These are phyloP conservation scores for Porites cylindrica DNA, from an alignment of 92 coral and sea anemone genomes.

Conservation along the genomic window DNA sequence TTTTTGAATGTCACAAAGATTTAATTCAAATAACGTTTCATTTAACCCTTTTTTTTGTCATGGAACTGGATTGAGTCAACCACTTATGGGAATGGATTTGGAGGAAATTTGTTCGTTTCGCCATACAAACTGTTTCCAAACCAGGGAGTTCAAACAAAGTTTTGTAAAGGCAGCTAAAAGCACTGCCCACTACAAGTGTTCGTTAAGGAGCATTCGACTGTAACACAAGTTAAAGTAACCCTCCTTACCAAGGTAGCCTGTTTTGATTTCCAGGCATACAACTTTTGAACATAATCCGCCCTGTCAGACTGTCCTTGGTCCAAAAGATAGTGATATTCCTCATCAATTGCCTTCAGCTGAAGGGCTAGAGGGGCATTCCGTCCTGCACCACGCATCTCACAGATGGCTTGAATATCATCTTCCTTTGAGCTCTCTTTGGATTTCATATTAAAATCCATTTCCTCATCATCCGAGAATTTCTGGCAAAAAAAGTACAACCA, in stretches of 20 bases:
- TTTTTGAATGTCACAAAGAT: too few species aligned
- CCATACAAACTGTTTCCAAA: too few species aligned
- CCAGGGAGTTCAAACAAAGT: too few species aligned
- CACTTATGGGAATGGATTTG: too few species aligned
- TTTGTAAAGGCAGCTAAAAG: too few species aligned
- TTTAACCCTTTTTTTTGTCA: too few species aligned
- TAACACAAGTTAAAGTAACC: not conserved
- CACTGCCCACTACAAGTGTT: too few species aligned
- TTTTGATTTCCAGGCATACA: constrained; percentile 94
- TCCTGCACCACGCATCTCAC: constrained; percentile 94
- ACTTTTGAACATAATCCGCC: constrained; percentile 94
- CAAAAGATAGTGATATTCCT: constrained; percentile 91
- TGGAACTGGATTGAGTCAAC: too few species aligned
- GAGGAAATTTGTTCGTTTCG: too few species aligned
- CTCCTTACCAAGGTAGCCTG: constrained; percentile 83
- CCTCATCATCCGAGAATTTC: constrained; percentile 81
- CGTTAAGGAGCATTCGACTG: not conserved
- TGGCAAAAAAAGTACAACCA: constrained; percentile 11
- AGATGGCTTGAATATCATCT: constrained; percentile 95
- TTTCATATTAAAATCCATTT: constrained; percentile 88
- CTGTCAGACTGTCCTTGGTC: constrained; percentile 95
- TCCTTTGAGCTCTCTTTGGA: constrained; percentile 95
- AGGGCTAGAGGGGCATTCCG: constrained; percentile 85
- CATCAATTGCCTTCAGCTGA: constrained; percentile 95
- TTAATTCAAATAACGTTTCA: too few species aligned